Percentiles rank a stretch among this genome's conserved stretches.
Evolutionary conservation across 2,113 vertebrate genomes (phyloP).

Genomic region (Crotophaga sulcirostris): DNA sequence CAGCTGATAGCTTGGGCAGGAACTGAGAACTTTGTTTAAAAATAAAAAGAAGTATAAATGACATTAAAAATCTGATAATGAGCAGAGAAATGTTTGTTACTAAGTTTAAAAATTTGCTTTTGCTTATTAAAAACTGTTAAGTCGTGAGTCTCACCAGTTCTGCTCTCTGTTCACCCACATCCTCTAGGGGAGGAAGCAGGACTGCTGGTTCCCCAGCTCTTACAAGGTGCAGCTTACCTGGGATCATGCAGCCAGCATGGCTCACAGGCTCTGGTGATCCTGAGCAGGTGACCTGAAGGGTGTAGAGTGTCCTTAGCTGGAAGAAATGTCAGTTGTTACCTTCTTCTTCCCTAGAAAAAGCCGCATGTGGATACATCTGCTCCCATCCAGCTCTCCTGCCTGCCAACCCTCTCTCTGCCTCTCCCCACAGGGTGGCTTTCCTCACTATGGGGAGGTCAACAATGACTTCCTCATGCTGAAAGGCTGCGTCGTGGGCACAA

Average conservation of each 20-base stretch:
- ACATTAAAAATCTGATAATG: background rate
- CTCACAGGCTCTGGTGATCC: background rate
- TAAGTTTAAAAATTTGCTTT: background rate
- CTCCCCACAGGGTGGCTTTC: slow-evolving; percentile 79
- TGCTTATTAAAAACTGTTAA: background rate
- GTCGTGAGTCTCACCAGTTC: background rate
- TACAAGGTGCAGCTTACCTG: background rate
- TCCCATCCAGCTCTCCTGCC: background rate
- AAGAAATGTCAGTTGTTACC: background rate
- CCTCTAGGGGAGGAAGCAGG: background rate
- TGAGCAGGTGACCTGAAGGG: background rate
- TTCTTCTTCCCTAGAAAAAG: background rate
- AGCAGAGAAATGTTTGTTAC: background rate
- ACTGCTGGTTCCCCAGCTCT: background rate
- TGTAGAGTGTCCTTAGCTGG: background rate
- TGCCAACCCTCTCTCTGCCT: background rate
- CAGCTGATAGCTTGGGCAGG: background rate
- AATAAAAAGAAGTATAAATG: background rate
- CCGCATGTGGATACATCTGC: background rate
- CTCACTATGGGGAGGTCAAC: slow-evolving; percentile 83
- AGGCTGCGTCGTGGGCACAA: slow-evolving; percentile 82
- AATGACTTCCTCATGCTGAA: slow-evolving; percentile 85
- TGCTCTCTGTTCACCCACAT: background rate
- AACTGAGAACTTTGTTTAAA: background rate
- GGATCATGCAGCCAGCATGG: no score